Evolutionary conservation across 2,113 vertebrate species (phyloP), one percentile per base, ranked within the genome.

Genomic region (Falco punctatus): DNA sequence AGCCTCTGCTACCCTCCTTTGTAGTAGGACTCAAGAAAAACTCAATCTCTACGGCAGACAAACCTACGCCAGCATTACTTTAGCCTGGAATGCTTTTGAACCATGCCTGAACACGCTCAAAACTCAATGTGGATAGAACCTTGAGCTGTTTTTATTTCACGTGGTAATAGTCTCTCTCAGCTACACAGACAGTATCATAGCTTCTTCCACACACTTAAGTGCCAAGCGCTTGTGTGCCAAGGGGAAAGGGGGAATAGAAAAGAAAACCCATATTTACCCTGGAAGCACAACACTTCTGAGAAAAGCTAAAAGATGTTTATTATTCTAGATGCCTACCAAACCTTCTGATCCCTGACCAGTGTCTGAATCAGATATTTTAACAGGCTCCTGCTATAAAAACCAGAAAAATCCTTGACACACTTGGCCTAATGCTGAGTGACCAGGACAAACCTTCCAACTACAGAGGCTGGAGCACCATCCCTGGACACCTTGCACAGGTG

Each of bases 1-100:
- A 96, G 74, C 54, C 51, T 80, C 77, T 11, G 1, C 86, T 77
- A 90, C 93, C 94, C 46, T 32, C 57, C 94, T 91, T 77, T 96
- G 91, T 91, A 91, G 84, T 79, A 82, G 62, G 70, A 38, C 32
- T 51, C 10, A 24, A 91, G 87, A 82, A 21, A 81, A 81, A 46
- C 4, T 30, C 70, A 75, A 22, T 15, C 77, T 87, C 58, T 22
- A 51, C 1, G 0, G 81, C 81, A 91, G 86, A 58, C 40, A 51
- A 88, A 91, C 12, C 66, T 57, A 70, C 2, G 7, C 14, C 62
- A 82, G 61, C 78, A 7, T 11, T 54, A 58, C 49, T 85, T 62
- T 12, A 88, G 70, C 74, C 42, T 67, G 81, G 82, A 96, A 92
- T 90, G 77, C 86, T 92, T 97, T 96, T 94, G 94, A 95, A 85